Base-by-base conservation (phyloP, 2,797 vertebrate genomes). In the Etheostoma nigrum region DNA sequence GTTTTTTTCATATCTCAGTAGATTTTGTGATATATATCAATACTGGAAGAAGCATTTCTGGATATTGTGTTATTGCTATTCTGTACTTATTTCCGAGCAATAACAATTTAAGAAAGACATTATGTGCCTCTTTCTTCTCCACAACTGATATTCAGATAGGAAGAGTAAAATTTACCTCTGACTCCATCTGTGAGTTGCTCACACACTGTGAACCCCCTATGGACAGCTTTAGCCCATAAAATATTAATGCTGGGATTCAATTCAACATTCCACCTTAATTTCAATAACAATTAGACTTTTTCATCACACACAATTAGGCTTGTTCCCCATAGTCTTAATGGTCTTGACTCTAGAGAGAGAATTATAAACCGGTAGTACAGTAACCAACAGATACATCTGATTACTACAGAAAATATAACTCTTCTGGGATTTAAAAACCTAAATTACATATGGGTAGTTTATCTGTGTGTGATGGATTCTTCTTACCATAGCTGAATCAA, bases 171-270 rank as follows among this genome's bases (percentile, higher is more conserved):
- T 92, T 84, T 79, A 88, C 66, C 78, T 90, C 86, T 87, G 72
- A 85, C 88, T 94, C 93, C 92, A 94, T 94, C 94, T 94, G 92
- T 81, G 91, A 82, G 62, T 78, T 81, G 80, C 87, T 88, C 54
- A 73, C 93, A 92, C 91, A 92, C 91, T 93, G 94, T 74, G 91
- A 91, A 82, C 91, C 92, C 93, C 93, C 93, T 89, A 87, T 90
- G 86, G 92, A 90, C 88, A 93, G 92, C 88, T 94, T 92, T 88
- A 92, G 83, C 90, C 58, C 91, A 95, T 95, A 67, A 94, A 95
- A 95, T 94, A 95, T 95, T 95, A 92, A 95, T 92, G 88, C 76
- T 85, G 78, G 89, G 93, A 93, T 93, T 94, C 93, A 93, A 94
- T 93, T 94, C 91, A 92, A 92, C 88, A 91, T 89, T 86, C 75